Percentiles rank a stretch among this genome's conserved stretches.
Evolutionary conservation across 1,140 invertebrate genomes (phyloP).

Genomic region (Hetaerina americana): DNA sequence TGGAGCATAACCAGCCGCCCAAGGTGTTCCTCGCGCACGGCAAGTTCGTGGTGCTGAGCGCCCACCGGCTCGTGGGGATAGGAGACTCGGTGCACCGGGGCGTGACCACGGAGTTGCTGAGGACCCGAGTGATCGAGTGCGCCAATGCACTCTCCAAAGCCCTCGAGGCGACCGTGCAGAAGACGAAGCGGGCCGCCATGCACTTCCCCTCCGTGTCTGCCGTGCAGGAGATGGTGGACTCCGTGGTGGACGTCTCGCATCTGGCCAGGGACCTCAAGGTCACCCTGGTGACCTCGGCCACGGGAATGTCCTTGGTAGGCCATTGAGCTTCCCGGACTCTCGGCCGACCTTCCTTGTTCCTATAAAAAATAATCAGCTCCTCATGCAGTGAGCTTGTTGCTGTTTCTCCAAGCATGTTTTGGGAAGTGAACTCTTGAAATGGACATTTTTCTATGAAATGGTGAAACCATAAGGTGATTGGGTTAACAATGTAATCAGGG

Average conservation of each 20-base stretch:
- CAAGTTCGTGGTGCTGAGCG: constrained; percentile 85
- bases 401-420: too few species aligned
- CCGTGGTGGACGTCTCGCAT: constrained; percentile 68
- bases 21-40: constrained; percentile 85
- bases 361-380: too few species aligned
- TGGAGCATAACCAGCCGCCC: constrained; percentile 84
- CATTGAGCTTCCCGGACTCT: neutral
- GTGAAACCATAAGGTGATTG: too few species aligned
- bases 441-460: too few species aligned
- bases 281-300: constrained; percentile 41
- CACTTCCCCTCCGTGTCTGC: constrained; percentile 81
- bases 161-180: constrained; percentile 66
- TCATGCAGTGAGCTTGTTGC: too few species aligned
- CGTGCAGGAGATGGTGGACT: constrained; percentile 87
- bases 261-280: constrained; percentile 60
- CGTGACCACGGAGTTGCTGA: constrained; percentile 53
- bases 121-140: constrained; percentile 57
- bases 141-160: constrained; percentile 74
- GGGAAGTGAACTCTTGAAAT: too few species aligned
- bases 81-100: constrained; percentile 82
- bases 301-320: neutral
- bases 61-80: constrained; percentile 84
- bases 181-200: constrained; percentile 78
- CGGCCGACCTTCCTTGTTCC: too few species aligned
- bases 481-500: too few species aligned